Conservation (phyloP, 64 coral and sea anemone genomes). For the Pocillopora verrucosa region DNA sequence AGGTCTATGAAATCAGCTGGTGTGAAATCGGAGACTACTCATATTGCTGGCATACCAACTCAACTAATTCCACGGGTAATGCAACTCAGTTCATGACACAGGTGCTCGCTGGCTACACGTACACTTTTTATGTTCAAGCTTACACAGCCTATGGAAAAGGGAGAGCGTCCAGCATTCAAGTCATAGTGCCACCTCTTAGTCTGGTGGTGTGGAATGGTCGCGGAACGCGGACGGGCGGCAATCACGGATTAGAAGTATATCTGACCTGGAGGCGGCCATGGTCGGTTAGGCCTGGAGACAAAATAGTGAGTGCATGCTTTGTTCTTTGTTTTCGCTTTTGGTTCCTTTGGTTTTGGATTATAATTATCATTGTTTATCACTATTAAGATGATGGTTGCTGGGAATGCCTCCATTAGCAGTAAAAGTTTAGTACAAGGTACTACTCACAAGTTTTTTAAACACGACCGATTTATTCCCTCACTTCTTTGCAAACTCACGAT, state of each 20-base stretch:
- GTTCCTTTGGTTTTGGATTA: too few species aligned
- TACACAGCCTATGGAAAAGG: neutral
- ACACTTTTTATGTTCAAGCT: neutral
- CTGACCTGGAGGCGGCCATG: neutral
- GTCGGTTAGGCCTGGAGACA: neutral
- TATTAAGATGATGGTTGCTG: too few species aligned
- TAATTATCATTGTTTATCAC: too few species aligned
- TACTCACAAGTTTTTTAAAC: too few species aligned
- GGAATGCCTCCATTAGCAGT: too few species aligned
- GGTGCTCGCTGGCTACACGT: neutral
- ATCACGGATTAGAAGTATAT: neutral
- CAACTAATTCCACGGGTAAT: neutral
- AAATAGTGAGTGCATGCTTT: neutral
- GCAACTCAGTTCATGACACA: neutral
- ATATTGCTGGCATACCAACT: neutral
- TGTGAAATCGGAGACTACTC: neutral
- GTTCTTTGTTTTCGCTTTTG: too few species aligned
- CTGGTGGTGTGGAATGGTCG: neutral
- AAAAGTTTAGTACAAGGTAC: too few species aligned
- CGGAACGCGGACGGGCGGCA: neutral
- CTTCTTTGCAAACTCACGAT: too few species aligned
- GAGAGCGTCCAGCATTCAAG: neutral
- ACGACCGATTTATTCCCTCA: too few species aligned
- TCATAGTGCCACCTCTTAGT: neutral
- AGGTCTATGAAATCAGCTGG: neutral